phyloP scores from a whole-genome alignment of 2,113 vertebrate species.

The Rhombomys opimus region DNA sequence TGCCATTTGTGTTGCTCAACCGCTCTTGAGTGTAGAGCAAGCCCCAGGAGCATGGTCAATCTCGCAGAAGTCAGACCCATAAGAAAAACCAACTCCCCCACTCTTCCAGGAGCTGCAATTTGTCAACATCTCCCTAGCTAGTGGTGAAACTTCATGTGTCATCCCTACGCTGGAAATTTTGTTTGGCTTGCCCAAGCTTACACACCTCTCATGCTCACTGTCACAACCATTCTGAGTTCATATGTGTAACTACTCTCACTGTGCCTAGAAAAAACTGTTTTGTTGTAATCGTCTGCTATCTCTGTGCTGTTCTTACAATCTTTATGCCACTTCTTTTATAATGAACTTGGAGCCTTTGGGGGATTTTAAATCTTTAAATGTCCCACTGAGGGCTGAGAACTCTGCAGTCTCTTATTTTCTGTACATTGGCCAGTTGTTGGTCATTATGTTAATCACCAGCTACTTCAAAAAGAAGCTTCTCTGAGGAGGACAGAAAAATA shows the following conservation, averaged over 20 bases:
- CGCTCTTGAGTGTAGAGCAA: background rate
- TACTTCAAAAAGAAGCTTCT: background rate
- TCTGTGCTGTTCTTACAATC: background rate
- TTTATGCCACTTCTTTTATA: background rate
- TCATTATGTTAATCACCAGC: background rate
- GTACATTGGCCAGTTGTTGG: background rate
- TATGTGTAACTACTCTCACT: background rate
- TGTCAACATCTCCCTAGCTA: background rate
- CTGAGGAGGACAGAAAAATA: background rate
- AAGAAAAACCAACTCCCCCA: background rate
- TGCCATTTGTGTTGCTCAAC: background rate
- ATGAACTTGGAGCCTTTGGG: background rate
- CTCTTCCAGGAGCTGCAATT: background rate
- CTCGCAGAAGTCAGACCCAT: background rate
- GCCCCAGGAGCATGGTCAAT: background rate
- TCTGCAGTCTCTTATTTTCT: background rate
- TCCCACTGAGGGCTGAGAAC: background rate
- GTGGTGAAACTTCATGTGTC: background rate
- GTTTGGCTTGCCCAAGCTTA: background rate
- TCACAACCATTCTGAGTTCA: background rate
- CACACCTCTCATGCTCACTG: background rate
- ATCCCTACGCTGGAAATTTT: background rate
- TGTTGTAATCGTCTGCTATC: background rate
- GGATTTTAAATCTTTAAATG: background rate
- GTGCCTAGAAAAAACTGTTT: background rate